Percentiles rank a stretch among this genome's conserved stretches.
Evolutionary conservation across 2,797 vertebrate species (phyloP).

Genomic region (Peromyscus eremicus): DNA sequence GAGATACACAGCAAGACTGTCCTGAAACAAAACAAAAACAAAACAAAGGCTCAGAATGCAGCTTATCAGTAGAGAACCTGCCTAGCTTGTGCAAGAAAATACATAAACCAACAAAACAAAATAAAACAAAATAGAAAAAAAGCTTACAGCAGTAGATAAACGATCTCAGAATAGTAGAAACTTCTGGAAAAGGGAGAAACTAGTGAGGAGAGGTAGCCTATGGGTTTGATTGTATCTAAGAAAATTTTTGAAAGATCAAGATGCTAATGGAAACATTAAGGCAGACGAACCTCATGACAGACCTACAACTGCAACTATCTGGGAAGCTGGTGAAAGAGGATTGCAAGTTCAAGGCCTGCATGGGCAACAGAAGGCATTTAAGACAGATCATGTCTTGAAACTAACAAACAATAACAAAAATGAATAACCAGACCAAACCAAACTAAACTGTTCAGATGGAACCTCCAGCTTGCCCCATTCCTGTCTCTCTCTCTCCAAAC

Average conservation of each 20-base stretch:
- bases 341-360: neutral
- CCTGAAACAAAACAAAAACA: neutral
- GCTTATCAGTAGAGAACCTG: neutral
- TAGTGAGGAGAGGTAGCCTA: neutral
- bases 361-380: neutral
- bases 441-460: neutral
- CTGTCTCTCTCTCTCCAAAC: neutral
- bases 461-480: neutral
- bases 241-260: neutral
- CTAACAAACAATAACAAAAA: neutral
- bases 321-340: neutral
- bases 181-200: conserved; percentile 54
- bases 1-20: neutral
- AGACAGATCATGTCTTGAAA: neutral
- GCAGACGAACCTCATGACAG: neutral
- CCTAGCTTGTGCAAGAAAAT: neutral
- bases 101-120: neutral
- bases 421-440: neutral
- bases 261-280: conserved; percentile 53
- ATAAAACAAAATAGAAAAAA: neutral
- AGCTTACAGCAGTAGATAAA: neutral
- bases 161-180: conserved; percentile 19
- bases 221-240: conserved; percentile 36
- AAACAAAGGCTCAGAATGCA: neutral
- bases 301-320: neutral